A percentile compares a stretch with the other conserved stretches of the same genome.
Conservation (phyloP, 2,888 invertebrate genomes). For the Coenonympha arcania region DNA sequence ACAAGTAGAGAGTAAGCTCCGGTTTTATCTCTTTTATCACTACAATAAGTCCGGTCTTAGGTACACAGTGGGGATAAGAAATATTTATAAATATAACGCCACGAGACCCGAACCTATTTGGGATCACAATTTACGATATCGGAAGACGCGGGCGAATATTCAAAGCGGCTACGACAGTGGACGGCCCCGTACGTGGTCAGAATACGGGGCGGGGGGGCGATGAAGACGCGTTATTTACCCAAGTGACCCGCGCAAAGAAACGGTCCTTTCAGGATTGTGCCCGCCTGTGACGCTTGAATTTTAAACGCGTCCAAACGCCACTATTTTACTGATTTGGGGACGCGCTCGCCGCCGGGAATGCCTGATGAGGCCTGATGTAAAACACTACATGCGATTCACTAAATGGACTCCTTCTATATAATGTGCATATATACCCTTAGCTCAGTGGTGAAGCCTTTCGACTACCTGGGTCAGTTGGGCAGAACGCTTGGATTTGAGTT, state of each 20-base stretch:
- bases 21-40: too few relatives aligned
- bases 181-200: slow-evolving; percentile 20
- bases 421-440: too few relatives aligned
- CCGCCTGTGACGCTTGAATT: slow-evolving; percentile 53
- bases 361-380: too few relatives aligned
- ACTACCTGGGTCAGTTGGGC: too few relatives aligned
- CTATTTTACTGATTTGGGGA: slow-evolving; percentile 49
- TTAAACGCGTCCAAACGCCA: slow-evolving; percentile 46
- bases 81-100: slow-evolving; percentile 1
- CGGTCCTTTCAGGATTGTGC: slow-evolving; percentile 48
- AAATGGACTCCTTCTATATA: too few relatives aligned
- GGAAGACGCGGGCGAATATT: neutral
- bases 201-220: slow-evolving; percentile 21
- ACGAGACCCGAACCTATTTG: neutral
- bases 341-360: slow-evolving; percentile 23
- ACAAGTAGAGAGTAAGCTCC: too few relatives aligned
- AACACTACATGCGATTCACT: too few relatives aligned
- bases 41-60: too few relatives aligned
- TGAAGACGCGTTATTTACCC: slow-evolving; percentile 61
- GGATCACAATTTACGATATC: slow-evolving; percentile 5
- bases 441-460: too few relatives aligned
- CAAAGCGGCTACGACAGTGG: neutral
- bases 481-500: too few relatives aligned
- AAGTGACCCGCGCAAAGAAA: slow-evolving; percentile 61
- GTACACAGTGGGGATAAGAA: neutral